Conservation (phyloP, 2,888 invertebrate species). For the Machimus atricapillus region DNA sequence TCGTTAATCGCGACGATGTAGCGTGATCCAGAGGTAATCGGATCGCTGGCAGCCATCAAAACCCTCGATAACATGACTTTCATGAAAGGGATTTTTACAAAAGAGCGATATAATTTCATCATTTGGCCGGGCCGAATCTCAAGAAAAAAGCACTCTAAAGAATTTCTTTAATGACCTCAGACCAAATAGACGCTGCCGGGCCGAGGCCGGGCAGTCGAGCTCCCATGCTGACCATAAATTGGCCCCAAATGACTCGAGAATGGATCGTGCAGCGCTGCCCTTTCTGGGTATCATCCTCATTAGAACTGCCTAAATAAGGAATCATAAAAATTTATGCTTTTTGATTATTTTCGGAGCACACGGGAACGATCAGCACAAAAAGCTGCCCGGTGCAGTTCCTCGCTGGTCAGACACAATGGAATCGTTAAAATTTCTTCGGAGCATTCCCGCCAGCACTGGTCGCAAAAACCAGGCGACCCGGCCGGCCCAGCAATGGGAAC, state of each 20-base stretch:
- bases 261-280: constrained; percentile 8
- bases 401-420: constrained; percentile 41
- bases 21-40: neutral
- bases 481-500: neutral
- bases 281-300: constrained; percentile 42
- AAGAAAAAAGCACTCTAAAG: neutral
- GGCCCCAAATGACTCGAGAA: constrained; percentile 28
- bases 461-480: constrained; percentile 1
- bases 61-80: neutral
- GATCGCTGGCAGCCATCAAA: neutral
- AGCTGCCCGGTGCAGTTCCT: neutral
- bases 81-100: neutral
- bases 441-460: neutral
- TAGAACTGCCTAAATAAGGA: constrained; percentile 43
- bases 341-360: constrained; percentile 32
- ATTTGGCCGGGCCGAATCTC: neutral
- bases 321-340: constrained; percentile 45
- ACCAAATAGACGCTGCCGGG: constrained; percentile 1
- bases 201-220: neutral
- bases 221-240: constrained; percentile 36
- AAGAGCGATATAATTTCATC: constrained; percentile 13
- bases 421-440: constrained; percentile 41
- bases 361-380: constrained; percentile 14
- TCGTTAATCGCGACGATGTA: neutral
- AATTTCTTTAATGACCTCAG: constrained; percentile 30